Conservation (phyloP, 1,140 invertebrate species). For the Lineus longissimus region DNA sequence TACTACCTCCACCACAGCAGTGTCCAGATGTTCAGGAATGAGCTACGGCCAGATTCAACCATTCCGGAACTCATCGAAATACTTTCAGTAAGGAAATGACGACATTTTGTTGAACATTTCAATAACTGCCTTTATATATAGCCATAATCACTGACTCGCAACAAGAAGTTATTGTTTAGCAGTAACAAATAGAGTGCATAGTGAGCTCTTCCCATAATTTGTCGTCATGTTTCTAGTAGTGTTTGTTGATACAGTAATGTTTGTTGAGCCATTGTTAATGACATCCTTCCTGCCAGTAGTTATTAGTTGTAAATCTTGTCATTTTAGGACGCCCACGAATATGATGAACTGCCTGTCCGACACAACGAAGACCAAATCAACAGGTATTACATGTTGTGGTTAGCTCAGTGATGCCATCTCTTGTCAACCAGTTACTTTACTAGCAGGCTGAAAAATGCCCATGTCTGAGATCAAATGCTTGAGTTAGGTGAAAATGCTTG, state of each 20-base stretch:
- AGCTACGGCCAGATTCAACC: slow-evolving; percentile 63
- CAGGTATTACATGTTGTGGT: slow-evolving; percentile 60
- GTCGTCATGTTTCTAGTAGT: too few relatives aligned
- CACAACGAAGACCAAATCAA: slow-evolving; percentile 98
- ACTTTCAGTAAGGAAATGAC: slow-evolving; percentile 60
- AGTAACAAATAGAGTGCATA: too few relatives aligned
- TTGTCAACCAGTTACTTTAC: background rate
- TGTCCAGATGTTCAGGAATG: slow-evolving; percentile 75
- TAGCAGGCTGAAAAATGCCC: too few relatives aligned
- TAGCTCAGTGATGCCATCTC: too few relatives aligned
- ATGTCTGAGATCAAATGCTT: too few relatives aligned
- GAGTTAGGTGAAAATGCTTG: too few relatives aligned
- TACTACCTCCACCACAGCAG: slow-evolving; percentile 96
- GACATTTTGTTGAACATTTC: background rate
- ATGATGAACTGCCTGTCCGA: slow-evolving; percentile 88
- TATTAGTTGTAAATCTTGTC: slow-evolving; percentile 9
- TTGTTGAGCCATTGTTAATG: too few relatives aligned
- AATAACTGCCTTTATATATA: background rate
- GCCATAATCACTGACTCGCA: too few relatives aligned
- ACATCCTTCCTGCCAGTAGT: too few relatives aligned
- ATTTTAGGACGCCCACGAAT: slow-evolving; percentile 76
- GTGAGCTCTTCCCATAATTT: too few relatives aligned
- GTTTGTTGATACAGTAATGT: too few relatives aligned
- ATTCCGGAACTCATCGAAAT: slow-evolving; percentile 75
- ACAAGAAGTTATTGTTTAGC: too few relatives aligned